These are phyloP conservation scores for Mercenaria mercenaria DNA, from an alignment of 1,140 invertebrate genomes.

Conservation along the genomic window DNA sequence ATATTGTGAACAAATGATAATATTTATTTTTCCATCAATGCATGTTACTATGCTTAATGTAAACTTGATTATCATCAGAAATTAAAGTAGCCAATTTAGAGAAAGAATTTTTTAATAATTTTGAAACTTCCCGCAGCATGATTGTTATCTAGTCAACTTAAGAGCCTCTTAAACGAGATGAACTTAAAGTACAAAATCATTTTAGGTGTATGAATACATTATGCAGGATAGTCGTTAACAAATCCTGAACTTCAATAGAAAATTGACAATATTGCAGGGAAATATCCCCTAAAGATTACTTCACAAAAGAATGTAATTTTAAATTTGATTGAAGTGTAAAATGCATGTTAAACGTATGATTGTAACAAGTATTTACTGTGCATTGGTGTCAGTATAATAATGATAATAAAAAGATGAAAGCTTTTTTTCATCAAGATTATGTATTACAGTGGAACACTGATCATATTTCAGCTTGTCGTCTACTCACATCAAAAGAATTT, in stretches of 20 bases:
- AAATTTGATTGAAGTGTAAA: constrained; percentile 28
- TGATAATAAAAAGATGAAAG: background rate
- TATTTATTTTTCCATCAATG: background rate
- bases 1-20: background rate
- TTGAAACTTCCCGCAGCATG: background rate
- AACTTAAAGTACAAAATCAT: constrained; percentile 12
- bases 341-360: constrained; percentile 13
- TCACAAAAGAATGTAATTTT: constrained; percentile 29
- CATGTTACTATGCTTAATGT: background rate
- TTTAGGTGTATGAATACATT: background rate
- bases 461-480: background rate
- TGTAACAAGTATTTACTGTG: background rate
- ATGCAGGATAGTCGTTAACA: background rate
- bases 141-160: constrained; percentile 17
- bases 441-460: background rate
- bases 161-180: background rate
- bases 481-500: background rate
- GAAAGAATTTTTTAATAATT: background rate
- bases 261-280: background rate
- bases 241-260: background rate
- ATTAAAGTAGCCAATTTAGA: background rate
- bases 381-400: background rate
- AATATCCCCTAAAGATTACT: constrained; percentile 14
- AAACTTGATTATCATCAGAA: background rate
- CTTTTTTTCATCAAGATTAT: constrained; percentile 3